These are phyloP conservation scores for Tubulanus polymorphus DNA, from an alignment of 2,888 invertebrate species.

Conservation along the genomic window DNA sequence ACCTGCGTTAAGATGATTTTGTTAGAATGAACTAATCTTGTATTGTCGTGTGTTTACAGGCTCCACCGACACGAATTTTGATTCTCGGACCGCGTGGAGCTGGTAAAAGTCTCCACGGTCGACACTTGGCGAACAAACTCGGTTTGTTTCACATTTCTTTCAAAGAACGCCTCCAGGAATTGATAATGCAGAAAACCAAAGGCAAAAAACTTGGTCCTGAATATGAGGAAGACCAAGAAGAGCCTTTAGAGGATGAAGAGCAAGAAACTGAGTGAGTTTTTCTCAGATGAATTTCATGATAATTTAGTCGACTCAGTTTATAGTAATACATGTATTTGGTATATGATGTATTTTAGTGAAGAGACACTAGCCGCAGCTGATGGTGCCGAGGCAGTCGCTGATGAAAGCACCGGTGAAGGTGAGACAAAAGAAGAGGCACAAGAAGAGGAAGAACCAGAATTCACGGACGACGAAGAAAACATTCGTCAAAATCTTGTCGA, in stretches of 20 bases:
- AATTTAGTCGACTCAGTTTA: too few relatives aligned
- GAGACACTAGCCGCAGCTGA: conserved; percentile 33
- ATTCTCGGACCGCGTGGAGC: conserved; percentile 49
- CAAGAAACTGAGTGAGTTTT: conserved; percentile 2
- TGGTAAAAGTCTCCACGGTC: conserved; percentile 50
- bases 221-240: conserved; percentile 40
- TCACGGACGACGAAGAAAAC: conserved; percentile 50
- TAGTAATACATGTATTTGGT: too few relatives aligned
- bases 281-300: neutral
- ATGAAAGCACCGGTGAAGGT: conserved; percentile 21
- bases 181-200: conserved; percentile 51
- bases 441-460: conserved; percentile 27
- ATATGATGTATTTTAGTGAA: too few relatives aligned
- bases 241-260: conserved; percentile 32
- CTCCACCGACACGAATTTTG: conserved; percentile 47
- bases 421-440: conserved; percentile 21
- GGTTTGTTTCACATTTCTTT: conserved; percentile 54
- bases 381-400: conserved; percentile 17
- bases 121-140: conserved; percentile 46
- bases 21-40: neutral
- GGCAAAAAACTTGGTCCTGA: conserved; percentile 47
- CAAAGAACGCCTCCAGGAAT: conserved; percentile 50
- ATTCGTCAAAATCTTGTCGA: conserved; percentile 49
- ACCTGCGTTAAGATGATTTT: too few relatives aligned
- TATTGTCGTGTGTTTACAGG: conserved; percentile 25